Evolutionary conservation across 2,113 vertebrate species (phyloP), one percentile per base, ranked within the genome.

Genomic region (Irena cyanogastra): DNA sequence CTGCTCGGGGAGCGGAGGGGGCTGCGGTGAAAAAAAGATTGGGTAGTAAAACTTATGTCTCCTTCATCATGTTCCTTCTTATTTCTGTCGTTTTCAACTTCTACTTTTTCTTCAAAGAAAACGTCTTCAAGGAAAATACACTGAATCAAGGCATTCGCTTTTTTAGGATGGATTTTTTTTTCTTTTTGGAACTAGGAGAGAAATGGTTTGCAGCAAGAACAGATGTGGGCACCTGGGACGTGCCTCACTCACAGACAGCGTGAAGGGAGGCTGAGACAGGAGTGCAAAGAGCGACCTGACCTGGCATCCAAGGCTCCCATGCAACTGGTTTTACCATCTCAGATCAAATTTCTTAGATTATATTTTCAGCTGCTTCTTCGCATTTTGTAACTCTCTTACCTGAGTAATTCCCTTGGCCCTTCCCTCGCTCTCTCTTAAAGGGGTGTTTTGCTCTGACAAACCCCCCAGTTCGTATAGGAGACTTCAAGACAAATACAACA

Each of bases 221-320:
- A 77, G 42, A 77, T 49, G 33, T 9, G 60, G 66, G 27, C 33
- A 75, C 44, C 78, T 44, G 74, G 56, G 44, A 68, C 1, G 1
- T 31, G 52, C 22, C 42, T 61, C 24, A 2, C n/a, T 16, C 54
- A 16, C 26, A 77, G 35, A 12, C 23, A 86, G 35, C 0, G 0
- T 7, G 11, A 82, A 66, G 13, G 9, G 50, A 69, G 7, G 23
- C 31, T 0, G 2, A 42, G 68, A 39, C 9, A 65, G 54, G 37
- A 70, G 4, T 0, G 1, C 14, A 39, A 49, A 56, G 17, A 65
- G 26, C 0, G 0, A 39, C 30, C 6, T 2, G 2, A 50, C 23
- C 22, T 44, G 41, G 5, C 50, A 49, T 49, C 31, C 26, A 59
- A 17, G 33, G 2, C 12, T 19, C 28, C 14, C 23, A 8, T 23